Base-by-base conservation (phyloP, 2,113 vertebrate species). In the Halichoeres trimaculatus region DNA sequence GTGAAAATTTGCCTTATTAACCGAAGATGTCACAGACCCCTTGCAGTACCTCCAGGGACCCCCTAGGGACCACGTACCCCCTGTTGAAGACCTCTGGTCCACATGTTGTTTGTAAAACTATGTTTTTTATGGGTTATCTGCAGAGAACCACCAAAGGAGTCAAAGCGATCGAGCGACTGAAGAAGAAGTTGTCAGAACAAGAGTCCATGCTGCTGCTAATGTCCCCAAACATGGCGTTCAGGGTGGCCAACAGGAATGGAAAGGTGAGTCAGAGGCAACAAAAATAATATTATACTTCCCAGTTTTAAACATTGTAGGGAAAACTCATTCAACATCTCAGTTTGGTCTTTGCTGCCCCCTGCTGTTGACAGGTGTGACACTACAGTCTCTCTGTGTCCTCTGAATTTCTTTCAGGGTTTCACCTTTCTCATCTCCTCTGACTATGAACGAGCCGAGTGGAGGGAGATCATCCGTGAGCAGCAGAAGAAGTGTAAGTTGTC, bases 221-320 rank as follows among this genome's bases (percentile, higher is more conserved):
- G 95, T 98, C 97, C 1, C 97, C 97, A 38, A 97, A 90, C 90
- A 98, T 97, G 95, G 97, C 97, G 2, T 98, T 98, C 92, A 91
- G 95, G 12, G 96, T 97, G 0, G 95, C 97, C 84, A 98, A 95
- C 48, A 94, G 96, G 74, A 95, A 97, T 0, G 96, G 97, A 84
- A 98, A 98, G 95, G 97, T 98, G 85, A 93, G 94, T 68, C 45
- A 9, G 8, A 6, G 43, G 19, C 17, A 2, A 1, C 6, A n/a
- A 12, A 47, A n/a, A 19, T n/a, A 5, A 14, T 5, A 16, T 43
- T 13, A 16, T 13, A 16, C 12, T 14, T 43, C 12, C 13, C 30
- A 30, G 30, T 30, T 30, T 30, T 4, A 40, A 40, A 2, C 38
- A 40, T 40, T 40, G 38, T 8, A 10, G 3, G 38, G 38, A 40